Conservation (phyloP, 2,113 vertebrate species). For the Brevimyrus niger region DNA sequence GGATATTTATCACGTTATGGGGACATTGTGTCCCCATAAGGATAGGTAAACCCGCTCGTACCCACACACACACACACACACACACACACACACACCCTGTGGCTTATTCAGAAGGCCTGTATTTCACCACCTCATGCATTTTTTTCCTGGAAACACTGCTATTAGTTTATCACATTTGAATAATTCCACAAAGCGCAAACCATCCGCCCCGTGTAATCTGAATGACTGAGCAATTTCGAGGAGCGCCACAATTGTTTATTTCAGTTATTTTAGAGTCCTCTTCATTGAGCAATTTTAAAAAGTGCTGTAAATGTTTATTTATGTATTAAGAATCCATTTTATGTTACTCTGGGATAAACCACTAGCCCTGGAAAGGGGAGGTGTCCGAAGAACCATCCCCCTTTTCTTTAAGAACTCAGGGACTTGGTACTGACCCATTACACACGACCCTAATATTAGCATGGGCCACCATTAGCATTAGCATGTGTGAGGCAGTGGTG, state of each 20-base stretch:
- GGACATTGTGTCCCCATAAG: too few species aligned
- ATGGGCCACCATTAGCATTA: constrained; percentile 31
- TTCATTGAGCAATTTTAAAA: background rate
- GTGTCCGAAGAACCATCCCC: background rate
- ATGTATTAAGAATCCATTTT: background rate
- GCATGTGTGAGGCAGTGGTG: constrained; percentile 46
- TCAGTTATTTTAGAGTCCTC: background rate
- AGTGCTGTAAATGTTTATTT: background rate
- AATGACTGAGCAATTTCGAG: background rate
- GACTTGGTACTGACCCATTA: constrained; percentile 18
- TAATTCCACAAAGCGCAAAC: background rate
- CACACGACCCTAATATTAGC: background rate
- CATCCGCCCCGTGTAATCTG: background rate
- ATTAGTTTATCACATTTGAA: background rate
- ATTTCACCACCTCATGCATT: background rate
- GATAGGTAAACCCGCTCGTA: too few species aligned
- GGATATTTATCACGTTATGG: too few species aligned
- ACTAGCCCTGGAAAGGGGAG: background rate
- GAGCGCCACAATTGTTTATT: background rate
- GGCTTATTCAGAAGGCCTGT: background rate
- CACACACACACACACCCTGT: too few species aligned
- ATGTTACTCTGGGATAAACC: background rate
- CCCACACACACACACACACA: too few species aligned
- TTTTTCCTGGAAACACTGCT: background rate
- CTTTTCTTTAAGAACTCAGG: background rate